These are phyloP conservation scores for Girardia tigrina DNA, from an alignment of 2,888 invertebrate species.

Conservation along the genomic window DNA sequence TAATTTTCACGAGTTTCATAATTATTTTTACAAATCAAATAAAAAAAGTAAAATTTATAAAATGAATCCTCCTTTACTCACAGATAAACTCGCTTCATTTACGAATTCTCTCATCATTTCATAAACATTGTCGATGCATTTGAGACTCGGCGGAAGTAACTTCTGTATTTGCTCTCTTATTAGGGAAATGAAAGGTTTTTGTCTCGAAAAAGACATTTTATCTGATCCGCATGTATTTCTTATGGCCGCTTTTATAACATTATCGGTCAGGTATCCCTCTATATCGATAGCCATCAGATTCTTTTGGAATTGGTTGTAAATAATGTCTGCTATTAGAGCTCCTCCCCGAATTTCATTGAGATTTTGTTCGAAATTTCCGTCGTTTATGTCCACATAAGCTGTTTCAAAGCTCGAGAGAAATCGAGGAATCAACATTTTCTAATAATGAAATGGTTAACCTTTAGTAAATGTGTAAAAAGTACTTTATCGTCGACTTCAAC, in stretches of 20 bases:
- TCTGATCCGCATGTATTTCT: not conserved
- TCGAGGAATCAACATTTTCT: not conserved
- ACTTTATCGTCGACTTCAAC: conserved; percentile 83
- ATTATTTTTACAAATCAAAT: too few relatives aligned
- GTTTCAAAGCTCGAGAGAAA: not conserved
- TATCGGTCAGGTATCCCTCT: not conserved
- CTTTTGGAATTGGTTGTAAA: not conserved
- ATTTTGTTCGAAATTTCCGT: not conserved
- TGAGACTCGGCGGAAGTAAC: conserved; percentile 82
- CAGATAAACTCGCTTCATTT: conserved; percentile 87
- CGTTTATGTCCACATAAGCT: not conserved
- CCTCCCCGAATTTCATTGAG: not conserved
- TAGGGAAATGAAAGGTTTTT: conserved; percentile 83
- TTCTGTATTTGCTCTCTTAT: conserved; percentile 92
- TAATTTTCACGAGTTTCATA: too few relatives aligned
- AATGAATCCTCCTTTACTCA: too few relatives aligned
- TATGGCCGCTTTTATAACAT: not conserved
- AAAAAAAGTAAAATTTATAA: too few relatives aligned
- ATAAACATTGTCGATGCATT: conserved; percentile 74
- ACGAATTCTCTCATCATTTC: conserved; percentile 99
- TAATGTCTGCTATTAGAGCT: not conserved
- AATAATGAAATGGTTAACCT: too few relatives aligned
- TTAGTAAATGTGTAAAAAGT: too few relatives aligned
- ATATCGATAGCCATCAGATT: not conserved
- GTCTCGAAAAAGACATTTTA: not conserved